Evolutionary conservation across 2,797 vertebrate genomes (phyloP).

Genomic region (Bradypodion ventrale): DNA sequence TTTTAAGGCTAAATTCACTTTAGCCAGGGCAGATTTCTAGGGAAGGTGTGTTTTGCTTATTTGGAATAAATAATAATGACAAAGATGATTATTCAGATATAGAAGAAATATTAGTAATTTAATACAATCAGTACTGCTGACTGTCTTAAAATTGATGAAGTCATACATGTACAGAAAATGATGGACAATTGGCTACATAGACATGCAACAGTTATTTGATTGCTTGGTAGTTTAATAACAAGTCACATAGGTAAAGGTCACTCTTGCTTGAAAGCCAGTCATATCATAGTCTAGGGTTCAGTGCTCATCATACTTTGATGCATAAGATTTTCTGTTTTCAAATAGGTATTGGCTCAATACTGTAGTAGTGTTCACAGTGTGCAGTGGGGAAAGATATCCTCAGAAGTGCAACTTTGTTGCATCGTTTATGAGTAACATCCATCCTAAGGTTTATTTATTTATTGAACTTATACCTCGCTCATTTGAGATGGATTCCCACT

Average conservation of each 20-base stretch:
- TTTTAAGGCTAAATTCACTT: background rate
- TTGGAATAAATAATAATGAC: background rate
- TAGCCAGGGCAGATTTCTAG: background rate
- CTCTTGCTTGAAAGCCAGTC: too few relatives aligned
- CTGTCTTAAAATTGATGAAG: background rate
- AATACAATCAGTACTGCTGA: conserved; percentile 19
- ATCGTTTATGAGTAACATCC: too few relatives aligned
- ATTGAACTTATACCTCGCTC: too few relatives aligned
- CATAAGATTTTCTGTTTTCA: background rate
- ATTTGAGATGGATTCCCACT: too few relatives aligned
- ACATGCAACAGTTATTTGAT: background rate
- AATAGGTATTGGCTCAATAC: background rate
- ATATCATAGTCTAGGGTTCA: too few relatives aligned
- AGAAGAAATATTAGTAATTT: conserved; percentile 3
- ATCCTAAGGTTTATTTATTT: too few relatives aligned
- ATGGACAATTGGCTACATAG: background rate
- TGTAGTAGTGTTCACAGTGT: too few relatives aligned
- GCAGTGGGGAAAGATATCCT: too few relatives aligned
- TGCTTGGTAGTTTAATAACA: background rate
- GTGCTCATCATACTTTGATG: too few relatives aligned
- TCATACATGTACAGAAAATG: accelerated
- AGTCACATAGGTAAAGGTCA: too few relatives aligned
- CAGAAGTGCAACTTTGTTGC: too few relatives aligned
- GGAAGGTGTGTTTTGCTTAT: background rate
- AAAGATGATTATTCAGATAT: background rate